Base-by-base conservation (phyloP, 1,140 invertebrate genomes). In the Trichomalopsis sarcophagae region DNA sequence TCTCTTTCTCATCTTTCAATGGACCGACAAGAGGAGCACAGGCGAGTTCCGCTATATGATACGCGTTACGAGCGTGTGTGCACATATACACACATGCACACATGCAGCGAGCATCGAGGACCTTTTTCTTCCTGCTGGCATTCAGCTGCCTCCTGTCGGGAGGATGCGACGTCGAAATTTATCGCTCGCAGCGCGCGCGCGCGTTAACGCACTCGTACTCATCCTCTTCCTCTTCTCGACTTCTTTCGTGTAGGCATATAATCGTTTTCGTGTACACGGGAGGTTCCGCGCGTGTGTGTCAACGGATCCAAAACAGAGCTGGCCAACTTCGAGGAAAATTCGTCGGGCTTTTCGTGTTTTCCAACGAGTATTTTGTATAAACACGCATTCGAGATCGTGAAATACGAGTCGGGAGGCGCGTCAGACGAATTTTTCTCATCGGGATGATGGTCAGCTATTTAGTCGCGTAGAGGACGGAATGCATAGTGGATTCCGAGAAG, bases 121-220 rank as follows among this genome's bases (percentile, higher is more conserved):
- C 6, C 44, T 44, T 62, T 47, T 62, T 75, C 73, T 23, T 82
- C 21, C n/a, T 50, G 13, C 9, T 55, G 2, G 40, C 47, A 71
- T 62, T 75, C 55, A 76, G 47, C 71, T 76, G 71, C 81, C 81
- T 50, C 81, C 81, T 82, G 81, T 76, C 50, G 73, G 36, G 81
- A 82, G 50, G 71, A 66, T 66, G 36, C 71, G 73, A 76, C n/a
- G 69, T 66, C 73, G 9, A 82, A 82, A 82, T 82, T 76, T 76
- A 82, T 75, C 50, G 50, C n/a, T 71, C 47, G 30, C 44, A 55
- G 17, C 47, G 17, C 17, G n/a, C 47, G 17, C 17, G n/a, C 11
- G 69, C 80, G 80, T 81, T 71, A 81, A 74, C 80, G 80, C 36
- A 74, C 80, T 74, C 69, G n/a, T 62, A 30, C 21, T 0, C 74